Evolutionary conservation across 2,888 invertebrate genomes (phyloP).

Genomic region (Sinhomidia bicolor): DNA sequence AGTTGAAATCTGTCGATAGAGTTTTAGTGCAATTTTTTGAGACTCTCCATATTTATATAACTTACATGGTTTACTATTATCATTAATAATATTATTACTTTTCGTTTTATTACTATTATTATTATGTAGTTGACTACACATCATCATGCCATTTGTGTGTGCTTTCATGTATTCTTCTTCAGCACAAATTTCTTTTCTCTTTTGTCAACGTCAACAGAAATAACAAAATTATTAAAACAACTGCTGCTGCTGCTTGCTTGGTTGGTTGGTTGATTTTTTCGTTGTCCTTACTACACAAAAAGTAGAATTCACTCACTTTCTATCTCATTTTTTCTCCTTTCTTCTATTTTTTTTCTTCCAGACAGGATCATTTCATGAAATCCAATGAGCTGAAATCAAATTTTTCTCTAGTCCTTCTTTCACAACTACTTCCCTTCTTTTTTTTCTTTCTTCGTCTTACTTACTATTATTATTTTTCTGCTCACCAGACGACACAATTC

Average conservation of each 20-base stretch:
- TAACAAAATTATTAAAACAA: constrained; percentile 29
- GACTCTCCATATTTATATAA: too few relatives aligned
- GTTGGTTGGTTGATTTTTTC: neutral
- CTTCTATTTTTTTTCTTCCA: neutral
- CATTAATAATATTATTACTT: neutral
- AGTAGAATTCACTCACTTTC: neutral
- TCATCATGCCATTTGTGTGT: neutral
- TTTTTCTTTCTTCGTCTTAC: neutral
- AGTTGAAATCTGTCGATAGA: too few relatives aligned
- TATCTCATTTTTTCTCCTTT: too few relatives aligned
- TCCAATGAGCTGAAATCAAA: constrained; percentile 40
- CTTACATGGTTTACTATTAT: neutral
- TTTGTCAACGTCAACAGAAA: constrained; percentile 35
- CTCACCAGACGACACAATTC: neutral
- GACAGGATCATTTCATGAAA: constrained; percentile 41
- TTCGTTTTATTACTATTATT: neutral
- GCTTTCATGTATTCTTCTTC: neutral
- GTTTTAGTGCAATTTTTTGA: too few relatives aligned
- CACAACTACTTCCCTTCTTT: neutral
- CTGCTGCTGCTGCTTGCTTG: too few relatives aligned
- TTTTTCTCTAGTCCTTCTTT: neutral
- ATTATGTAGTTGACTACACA: constrained; percentile 1
- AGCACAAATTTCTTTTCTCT: neutral
- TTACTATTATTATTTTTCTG: neutral
- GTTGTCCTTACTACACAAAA: neutral